A percentile compares a stretch with the other conserved stretches of the same genome.
phyloP scores from a whole-genome alignment of 2,888 invertebrate genomes.

The Tenodera sinensis region DNA sequence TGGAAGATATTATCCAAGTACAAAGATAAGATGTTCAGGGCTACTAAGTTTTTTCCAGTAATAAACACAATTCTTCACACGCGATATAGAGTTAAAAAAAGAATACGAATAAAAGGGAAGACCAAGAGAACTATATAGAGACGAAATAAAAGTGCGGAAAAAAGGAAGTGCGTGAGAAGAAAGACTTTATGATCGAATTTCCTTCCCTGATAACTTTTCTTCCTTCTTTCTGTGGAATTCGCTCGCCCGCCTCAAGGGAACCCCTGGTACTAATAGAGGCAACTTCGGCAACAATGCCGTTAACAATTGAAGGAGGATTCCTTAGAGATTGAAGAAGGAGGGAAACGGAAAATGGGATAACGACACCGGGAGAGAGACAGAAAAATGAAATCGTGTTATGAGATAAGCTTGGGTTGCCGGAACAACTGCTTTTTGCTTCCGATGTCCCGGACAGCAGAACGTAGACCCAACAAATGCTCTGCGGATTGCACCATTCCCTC shows the following conservation, averaged over 20 bases:
- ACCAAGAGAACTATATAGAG: neutral
- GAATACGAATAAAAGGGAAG: neutral
- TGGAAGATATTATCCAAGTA: neutral
- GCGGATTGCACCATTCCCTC: neutral
- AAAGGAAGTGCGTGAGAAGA: neutral
- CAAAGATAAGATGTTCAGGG: neutral
- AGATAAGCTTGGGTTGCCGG: neutral
- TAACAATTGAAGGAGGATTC: slow-evolving; percentile 8
- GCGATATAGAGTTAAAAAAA: neutral
- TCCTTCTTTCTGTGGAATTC: neutral
- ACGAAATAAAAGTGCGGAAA: neutral
- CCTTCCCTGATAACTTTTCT: neutral
- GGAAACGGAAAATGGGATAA: neutral
- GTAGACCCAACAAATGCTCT: neutral
- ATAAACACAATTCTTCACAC: neutral
- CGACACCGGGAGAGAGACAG: neutral
- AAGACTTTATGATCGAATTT: slow-evolving; percentile 14
- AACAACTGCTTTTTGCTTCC: neutral
- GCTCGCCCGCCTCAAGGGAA: slow-evolving; percentile 2
- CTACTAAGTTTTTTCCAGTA: neutral
- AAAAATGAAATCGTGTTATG: slow-evolving; percentile 4
- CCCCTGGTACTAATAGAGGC: neutral
- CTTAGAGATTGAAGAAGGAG: neutral
- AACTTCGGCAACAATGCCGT: slow-evolving; percentile 1
- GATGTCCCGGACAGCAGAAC: neutral